Conservation (phyloP, 1,140 invertebrate species). For the Drosophila kohkoa region DNA sequence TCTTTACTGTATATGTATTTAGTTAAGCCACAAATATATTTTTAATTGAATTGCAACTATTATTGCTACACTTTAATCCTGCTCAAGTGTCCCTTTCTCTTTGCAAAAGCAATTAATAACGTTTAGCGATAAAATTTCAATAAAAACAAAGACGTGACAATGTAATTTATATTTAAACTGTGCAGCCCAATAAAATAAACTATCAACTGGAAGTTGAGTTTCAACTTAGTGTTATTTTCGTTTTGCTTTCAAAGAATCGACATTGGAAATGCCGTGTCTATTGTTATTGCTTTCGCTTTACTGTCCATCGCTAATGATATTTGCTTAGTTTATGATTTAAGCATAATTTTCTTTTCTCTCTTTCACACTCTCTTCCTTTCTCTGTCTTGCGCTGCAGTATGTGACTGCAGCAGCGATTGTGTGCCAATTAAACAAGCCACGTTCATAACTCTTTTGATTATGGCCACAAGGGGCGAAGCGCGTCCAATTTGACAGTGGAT, state of each 20-base stretch:
- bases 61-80: background rate
- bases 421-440: slow-evolving; percentile 33
- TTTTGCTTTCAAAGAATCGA: background rate
- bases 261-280: background rate
- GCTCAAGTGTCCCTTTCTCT: background rate
- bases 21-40: no score
- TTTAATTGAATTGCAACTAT: no score
- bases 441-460: slow-evolving; percentile 39
- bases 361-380: background rate
- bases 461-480: slow-evolving; percentile 19
- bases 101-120: background rate
- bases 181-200: background rate
- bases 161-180: background rate
- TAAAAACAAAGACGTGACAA: slow-evolving; percentile 1
- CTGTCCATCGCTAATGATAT: slow-evolving; percentile 5
- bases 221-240: background rate
- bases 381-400: background rate
- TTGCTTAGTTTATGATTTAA: slow-evolving; percentile 12
- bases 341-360: background rate
- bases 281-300: slow-evolving; percentile 3
- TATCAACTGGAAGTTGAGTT: background rate
- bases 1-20: no score
- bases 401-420: background rate
- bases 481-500: slow-evolving; percentile 21
- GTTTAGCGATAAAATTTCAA: slow-evolving; percentile 1